A percentile compares a stretch with the other conserved stretches of the same genome.
These are phyloP conservation scores for Ruditapes philippinarum DNA, from an alignment of 1,140 invertebrate species.

Conservation along the genomic window DNA sequence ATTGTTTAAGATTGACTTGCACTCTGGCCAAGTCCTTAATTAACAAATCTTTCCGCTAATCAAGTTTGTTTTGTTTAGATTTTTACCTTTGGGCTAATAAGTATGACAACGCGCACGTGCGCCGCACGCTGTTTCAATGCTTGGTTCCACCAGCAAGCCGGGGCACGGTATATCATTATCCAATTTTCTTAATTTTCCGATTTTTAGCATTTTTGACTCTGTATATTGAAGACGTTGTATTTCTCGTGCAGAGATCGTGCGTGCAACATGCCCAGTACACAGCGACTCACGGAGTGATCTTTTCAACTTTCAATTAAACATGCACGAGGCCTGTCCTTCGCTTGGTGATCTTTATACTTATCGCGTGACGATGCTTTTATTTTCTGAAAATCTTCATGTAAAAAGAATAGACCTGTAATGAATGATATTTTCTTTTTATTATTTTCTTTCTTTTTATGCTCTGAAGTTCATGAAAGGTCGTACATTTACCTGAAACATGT, in stretches of 20 bases:
- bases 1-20: no score
- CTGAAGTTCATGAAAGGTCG: no score
- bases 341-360: neutral
- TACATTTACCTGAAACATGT: no score
- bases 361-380: neutral
- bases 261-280: neutral
- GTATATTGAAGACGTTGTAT: neutral
- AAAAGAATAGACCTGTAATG: no score
- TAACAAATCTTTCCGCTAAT: neutral
- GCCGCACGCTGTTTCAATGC: neutral
- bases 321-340: neutral
- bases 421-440: no score
- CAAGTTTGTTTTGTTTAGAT: neutral
- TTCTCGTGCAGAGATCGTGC: constrained; percentile 9
- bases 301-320: neutral
- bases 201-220: constrained; percentile 26
- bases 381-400: no score
- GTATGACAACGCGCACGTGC: neutral
- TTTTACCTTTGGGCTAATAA: constrained; percentile 20
- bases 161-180: constrained; percentile 1
- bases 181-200: constrained; percentile 45
- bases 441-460: no score
- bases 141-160: neutral
- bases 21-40: no score
- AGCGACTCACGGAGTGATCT: neutral